Conservation (phyloP, 2,113 vertebrate species). For the Mola mola region DNA sequence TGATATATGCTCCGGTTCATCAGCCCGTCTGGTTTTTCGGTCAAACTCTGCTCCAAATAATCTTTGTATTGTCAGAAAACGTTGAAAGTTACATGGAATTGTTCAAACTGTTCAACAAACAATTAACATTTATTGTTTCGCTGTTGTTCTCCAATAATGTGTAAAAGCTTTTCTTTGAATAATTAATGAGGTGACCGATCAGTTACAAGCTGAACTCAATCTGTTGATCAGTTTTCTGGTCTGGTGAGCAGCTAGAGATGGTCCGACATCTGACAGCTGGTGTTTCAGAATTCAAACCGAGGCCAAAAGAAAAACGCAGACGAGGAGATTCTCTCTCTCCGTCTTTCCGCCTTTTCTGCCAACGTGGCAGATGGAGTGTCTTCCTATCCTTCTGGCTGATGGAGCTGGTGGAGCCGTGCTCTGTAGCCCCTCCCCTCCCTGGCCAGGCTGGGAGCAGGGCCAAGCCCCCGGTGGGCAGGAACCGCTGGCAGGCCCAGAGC, state of each 20-base stretch:
- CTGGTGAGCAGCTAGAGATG: background rate
- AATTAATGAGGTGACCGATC: background rate
- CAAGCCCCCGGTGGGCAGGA: slow-evolving; percentile 46
- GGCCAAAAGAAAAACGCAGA: background rate
- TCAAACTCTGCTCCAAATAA: too few species aligned
- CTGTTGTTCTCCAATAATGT: background rate
- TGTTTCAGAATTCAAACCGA: too few species aligned
- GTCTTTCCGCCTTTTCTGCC: slow-evolving; percentile 17
- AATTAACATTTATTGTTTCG: too few species aligned
- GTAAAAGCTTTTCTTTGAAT: background rate
- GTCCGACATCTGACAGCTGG: background rate
- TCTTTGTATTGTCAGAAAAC: too few species aligned
- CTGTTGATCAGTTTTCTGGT: background rate
- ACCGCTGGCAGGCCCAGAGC: too few species aligned
- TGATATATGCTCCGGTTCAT: too few species aligned
- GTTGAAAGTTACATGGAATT: too few species aligned
- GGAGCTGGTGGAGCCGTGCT: slow-evolving; percentile 10
- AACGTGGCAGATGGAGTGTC: slow-evolving; percentile 43
- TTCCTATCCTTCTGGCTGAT: slow-evolving; percentile 9
- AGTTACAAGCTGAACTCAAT: background rate
- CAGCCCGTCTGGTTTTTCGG: too few species aligned
- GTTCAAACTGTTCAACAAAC: too few species aligned
- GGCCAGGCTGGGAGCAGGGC: slow-evolving; percentile 30
- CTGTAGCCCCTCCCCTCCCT: background rate
- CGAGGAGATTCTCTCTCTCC: slow-evolving; percentile 11